Conservation (phyloP, 2,113 vertebrate species). For the Rattus rattus region DNA sequence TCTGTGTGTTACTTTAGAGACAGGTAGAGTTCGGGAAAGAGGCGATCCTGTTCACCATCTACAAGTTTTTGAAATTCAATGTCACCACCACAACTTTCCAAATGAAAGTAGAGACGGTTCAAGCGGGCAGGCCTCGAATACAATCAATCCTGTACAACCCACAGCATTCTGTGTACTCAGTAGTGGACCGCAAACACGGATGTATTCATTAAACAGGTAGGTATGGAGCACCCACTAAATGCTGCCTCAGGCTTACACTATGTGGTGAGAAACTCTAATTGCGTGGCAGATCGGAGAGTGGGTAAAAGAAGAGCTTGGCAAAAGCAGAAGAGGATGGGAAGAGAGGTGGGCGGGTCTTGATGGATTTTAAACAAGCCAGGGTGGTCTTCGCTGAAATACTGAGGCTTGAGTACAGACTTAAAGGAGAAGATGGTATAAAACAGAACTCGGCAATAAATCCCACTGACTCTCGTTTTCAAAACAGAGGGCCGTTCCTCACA, state of each 20-base stretch:
- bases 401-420: background rate
- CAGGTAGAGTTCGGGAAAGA: background rate
- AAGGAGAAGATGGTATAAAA: background rate
- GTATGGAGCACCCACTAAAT: rapidly evolving
- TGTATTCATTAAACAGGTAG: background rate
- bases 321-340: background rate
- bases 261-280: background rate
- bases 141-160: background rate
- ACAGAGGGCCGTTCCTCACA: background rate
- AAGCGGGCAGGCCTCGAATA: background rate
- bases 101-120: background rate
- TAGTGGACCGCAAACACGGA: rapidly evolving
- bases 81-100: background rate
- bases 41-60: background rate
- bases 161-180: background rate
- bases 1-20: background rate
- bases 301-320: background rate
- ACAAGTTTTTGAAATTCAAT: background rate
- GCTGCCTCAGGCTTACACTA: background rate
- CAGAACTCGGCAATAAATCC: background rate
- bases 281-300: background rate
- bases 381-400: background rate
- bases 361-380: background rate
- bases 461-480: background rate
- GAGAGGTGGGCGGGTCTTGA: background rate